Percentiles rank a stretch among this genome's conserved stretches.
These are phyloP conservation scores for Axis porcinus DNA, from an alignment of 2,113 vertebrate genomes.

Conservation along the genomic window DNA sequence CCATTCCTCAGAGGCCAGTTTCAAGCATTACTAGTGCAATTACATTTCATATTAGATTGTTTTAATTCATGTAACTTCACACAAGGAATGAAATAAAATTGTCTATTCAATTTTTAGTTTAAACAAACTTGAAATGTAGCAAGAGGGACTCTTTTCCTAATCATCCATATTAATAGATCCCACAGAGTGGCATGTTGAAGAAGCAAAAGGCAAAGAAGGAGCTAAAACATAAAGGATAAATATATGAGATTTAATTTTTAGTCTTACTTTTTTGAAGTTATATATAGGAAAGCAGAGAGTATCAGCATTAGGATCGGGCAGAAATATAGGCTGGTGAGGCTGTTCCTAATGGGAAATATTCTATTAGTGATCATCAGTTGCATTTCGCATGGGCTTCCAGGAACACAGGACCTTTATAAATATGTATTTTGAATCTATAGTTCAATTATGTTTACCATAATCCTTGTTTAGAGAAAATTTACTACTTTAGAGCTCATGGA, in stretches of 20 bases:
- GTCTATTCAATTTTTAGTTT: background rate
- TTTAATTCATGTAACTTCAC: background rate
- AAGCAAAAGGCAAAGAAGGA: background rate
- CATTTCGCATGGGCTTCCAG: background rate
- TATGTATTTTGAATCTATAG: background rate
- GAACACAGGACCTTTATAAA: background rate
- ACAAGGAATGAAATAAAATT: background rate
- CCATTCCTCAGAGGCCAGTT: background rate
- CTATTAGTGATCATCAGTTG: background rate
- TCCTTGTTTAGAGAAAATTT: background rate
- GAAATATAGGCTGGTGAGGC: background rate
- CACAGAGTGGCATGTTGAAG: background rate
- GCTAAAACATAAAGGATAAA: background rate
- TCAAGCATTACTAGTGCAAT: conserved; percentile 7
- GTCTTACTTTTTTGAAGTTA: background rate
- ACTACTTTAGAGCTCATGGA: background rate
- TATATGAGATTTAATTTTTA: background rate
- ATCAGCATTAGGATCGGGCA: background rate
- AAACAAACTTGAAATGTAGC: background rate
- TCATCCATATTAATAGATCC: background rate
- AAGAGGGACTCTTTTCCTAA: background rate
- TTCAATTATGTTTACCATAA: conserved; percentile 9
- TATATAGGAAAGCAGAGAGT: background rate
- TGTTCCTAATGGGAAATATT: background rate
- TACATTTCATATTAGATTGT: conserved; percentile 18